Conservation (phyloP, 2,113 vertebrate species). For the Chelonoidis abingdonii region DNA sequence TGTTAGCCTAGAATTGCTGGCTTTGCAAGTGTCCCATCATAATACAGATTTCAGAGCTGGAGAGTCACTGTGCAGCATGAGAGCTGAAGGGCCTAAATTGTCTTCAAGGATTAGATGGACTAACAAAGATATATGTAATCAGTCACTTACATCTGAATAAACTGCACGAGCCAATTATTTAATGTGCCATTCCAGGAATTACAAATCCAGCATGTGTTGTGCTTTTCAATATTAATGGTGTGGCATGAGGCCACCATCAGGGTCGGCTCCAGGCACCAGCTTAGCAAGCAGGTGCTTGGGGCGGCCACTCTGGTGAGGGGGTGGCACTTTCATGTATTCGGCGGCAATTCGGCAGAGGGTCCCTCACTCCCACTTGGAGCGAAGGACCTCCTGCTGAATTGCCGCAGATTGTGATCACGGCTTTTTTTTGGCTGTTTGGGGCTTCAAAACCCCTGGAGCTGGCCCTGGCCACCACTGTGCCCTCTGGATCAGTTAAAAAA, state of each 20-base stretch:
- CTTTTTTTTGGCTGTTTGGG: too few relatives aligned
- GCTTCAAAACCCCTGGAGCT: too few relatives aligned
- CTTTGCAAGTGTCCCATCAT: background rate
- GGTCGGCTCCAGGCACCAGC: too few relatives aligned
- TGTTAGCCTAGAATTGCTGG: background rate
- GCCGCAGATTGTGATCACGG: too few relatives aligned
- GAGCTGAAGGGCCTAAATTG: background rate
- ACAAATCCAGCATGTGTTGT: background rate
- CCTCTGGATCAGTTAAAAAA: background rate
- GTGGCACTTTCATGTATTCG: too few relatives aligned
- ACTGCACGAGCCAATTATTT: background rate
- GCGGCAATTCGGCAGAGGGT: too few relatives aligned
- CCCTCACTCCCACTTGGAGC: too few relatives aligned
- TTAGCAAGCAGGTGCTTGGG: too few relatives aligned
- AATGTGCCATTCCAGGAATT: conserved; percentile 10
- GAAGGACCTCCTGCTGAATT: too few relatives aligned
- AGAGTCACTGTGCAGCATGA: background rate
- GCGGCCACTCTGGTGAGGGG: too few relatives aligned
- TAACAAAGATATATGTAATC: conserved; percentile 1
- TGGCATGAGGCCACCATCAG: background rate
- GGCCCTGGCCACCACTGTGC: too few relatives aligned
- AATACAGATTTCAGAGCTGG: background rate
- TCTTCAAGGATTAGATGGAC: background rate
- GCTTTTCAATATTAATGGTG: background rate
- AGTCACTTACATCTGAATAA: conserved; percentile 20